Conservation (phyloP, 1,140 invertebrate genomes). For the Pseudachorutes palmiensis region DNA sequence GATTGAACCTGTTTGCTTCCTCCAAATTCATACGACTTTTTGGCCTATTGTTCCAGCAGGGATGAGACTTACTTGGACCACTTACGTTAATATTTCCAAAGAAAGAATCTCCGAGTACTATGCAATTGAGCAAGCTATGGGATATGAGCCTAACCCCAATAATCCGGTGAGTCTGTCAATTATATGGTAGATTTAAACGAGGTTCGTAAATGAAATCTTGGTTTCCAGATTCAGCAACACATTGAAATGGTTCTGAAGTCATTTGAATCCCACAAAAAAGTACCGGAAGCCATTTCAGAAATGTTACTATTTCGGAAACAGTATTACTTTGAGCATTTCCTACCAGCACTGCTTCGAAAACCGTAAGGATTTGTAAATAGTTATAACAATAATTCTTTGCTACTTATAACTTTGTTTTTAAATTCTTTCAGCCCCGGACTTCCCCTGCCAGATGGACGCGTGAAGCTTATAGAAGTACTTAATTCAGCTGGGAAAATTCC, state of each 20-base stretch:
- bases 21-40: slow-evolving; percentile 31
- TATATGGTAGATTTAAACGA: neutral
- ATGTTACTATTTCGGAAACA: slow-evolving; percentile 29
- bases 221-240: slow-evolving; percentile 28
- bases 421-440: neutral
- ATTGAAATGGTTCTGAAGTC: slow-evolving; percentile 29
- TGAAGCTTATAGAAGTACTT: slow-evolving; percentile 31
- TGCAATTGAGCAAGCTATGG: slow-evolving; percentile 30
- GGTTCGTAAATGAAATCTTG: neutral
- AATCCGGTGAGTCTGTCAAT: slow-evolving; percentile 24
- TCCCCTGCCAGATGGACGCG: neutral
- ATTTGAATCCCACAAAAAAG: slow-evolving; percentile 22
- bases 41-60: slow-evolving; percentile 28
- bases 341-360: slow-evolving; percentile 31
- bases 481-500: slow-evolving; percentile 29
- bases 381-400: neutral
- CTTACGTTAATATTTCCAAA: slow-evolving; percentile 29
- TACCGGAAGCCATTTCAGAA: slow-evolving; percentile 23
- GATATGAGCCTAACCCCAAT: slow-evolving; percentile 31
- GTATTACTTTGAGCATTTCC: slow-evolving; percentile 27
- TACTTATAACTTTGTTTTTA: slow-evolving; percentile 1
- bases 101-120: slow-evolving; percentile 29
- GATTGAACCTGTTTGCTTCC: slow-evolving; percentile 31
- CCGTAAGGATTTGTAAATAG: slow-evolving; percentile 27
- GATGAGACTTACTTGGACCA: slow-evolving; percentile 20